Evolutionary conservation across 2,888 invertebrate species (phyloP).

Genomic region (Drosophila helvetica): DNA sequence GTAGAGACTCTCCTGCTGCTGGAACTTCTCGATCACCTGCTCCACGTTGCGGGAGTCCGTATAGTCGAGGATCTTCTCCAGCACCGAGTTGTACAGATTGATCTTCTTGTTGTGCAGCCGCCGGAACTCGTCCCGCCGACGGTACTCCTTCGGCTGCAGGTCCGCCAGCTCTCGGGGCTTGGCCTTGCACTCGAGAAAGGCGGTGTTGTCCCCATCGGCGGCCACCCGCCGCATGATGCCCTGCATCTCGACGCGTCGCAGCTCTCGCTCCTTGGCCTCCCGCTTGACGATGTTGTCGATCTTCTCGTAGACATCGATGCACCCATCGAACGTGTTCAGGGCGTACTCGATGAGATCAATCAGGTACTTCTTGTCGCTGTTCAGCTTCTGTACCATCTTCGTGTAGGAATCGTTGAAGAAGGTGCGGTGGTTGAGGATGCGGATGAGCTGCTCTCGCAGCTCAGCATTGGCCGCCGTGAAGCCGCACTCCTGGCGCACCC

Average conservation of each 20-base stretch:
- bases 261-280: conserved; percentile 74
- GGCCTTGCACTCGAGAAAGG: conserved; percentile 79
- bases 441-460: conserved; percentile 76
- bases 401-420: conserved; percentile 81
- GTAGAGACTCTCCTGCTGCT: conserved; percentile 82
- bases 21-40: conserved; percentile 81
- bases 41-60: conserved; percentile 74
- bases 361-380: conserved; percentile 82
- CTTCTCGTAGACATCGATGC: conserved; percentile 81
- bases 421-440: conserved; percentile 78
- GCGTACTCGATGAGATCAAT: conserved; percentile 82
- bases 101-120: conserved; percentile 78
- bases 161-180: conserved; percentile 71
- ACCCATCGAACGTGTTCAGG: conserved; percentile 80
- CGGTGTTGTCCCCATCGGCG: conserved; percentile 75
- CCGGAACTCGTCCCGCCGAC: conserved; percentile 79
- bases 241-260: conserved; percentile 81
- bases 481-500: conserved; percentile 80
- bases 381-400: conserved; percentile 80
- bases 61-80: conserved; percentile 80
- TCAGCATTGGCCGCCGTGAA: conserved; percentile 78
- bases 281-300: conserved; percentile 76
- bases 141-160: conserved; percentile 81
- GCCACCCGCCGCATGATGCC: conserved; percentile 79
- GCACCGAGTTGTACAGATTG: conserved; percentile 78